Evolutionary conservation across 2,888 invertebrate species (phyloP).

Genomic region (Dryadula phaetusa): DNA sequence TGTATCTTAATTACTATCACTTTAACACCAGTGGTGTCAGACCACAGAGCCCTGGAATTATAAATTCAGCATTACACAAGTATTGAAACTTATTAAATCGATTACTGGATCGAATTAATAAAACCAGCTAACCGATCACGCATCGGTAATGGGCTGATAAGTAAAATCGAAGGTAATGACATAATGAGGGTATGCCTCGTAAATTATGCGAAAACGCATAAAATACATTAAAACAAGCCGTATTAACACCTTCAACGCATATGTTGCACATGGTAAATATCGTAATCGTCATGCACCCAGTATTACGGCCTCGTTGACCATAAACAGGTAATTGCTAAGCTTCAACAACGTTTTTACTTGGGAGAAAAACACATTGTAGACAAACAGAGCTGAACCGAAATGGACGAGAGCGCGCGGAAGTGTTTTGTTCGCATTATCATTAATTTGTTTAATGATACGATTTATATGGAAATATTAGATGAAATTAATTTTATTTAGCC

Average conservation of each 20-base stretch:
- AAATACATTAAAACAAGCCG: constrained; percentile 47
- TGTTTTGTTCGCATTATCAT: constrained; percentile 38
- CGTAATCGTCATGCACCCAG: constrained; percentile 45
- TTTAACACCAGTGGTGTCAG: background rate
- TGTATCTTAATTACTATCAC: background rate
- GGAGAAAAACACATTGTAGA: constrained; percentile 52
- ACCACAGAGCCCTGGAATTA: constrained; percentile 20
- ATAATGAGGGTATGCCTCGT: constrained; percentile 46
- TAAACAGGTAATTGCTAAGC: constrained; percentile 46
- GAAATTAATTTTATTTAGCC: constrained; percentile 6
- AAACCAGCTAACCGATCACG: constrained; percentile 41
- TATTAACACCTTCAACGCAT: constrained; percentile 45
- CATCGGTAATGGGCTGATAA: constrained; percentile 46
- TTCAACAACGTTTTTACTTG: constrained; percentile 39
- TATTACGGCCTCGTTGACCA: constrained; percentile 47
- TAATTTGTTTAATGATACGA: constrained; percentile 7
- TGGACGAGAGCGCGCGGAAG: constrained; percentile 57
- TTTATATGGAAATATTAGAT: constrained; percentile 9
- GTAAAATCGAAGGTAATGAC: constrained; percentile 46
- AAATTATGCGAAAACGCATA: constrained; percentile 47
- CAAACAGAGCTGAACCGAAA: constrained; percentile 66
- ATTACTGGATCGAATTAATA: constrained; percentile 43
- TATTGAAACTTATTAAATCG: constrained; percentile 36
- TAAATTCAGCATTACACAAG: constrained; percentile 35
- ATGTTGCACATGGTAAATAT: constrained; percentile 38